These are phyloP conservation scores for Caradrina clavipalpis DNA, from an alignment of 2,888 invertebrate species.

Conservation along the genomic window DNA sequence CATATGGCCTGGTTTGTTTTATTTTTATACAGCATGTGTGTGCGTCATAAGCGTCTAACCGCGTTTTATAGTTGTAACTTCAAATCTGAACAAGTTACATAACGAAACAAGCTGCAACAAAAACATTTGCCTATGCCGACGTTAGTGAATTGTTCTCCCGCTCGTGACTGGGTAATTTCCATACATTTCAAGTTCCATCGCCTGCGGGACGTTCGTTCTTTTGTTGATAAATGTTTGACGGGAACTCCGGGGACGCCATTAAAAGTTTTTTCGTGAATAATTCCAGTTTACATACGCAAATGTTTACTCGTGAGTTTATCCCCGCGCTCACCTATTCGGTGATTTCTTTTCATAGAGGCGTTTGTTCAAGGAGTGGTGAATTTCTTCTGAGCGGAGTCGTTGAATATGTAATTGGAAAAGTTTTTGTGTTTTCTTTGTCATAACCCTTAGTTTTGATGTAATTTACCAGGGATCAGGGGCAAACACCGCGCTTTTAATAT, in stretches of 20 bases:
- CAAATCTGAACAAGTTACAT: slow-evolving; percentile 82
- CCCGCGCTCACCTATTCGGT: slow-evolving; percentile 89
- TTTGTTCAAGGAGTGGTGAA: slow-evolving; percentile 84
- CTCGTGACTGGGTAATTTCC: slow-evolving; percentile 91
- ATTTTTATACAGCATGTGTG: slow-evolving; percentile 41
- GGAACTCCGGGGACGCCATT: slow-evolving; percentile 91
- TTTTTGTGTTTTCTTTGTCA: slow-evolving; percentile 81
- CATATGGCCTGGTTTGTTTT: slow-evolving; percentile 39
- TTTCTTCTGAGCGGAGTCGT: slow-evolving; percentile 82
- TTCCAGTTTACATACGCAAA: slow-evolving; percentile 91
- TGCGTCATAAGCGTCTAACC: slow-evolving; percentile 64
- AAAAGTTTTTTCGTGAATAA: slow-evolving; percentile 91
- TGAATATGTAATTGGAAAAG: slow-evolving; percentile 89
- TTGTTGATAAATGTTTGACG: slow-evolving; percentile 91
- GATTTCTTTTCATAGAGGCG: slow-evolving; percentile 89
- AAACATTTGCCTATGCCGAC: slow-evolving; percentile 90
- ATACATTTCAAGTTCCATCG: slow-evolving; percentile 91
- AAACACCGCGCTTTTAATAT: slow-evolving; percentile 51
- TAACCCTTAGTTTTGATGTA: slow-evolving; percentile 73
- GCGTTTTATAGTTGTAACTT: slow-evolving; percentile 76
- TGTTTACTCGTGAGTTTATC: slow-evolving; percentile 90
- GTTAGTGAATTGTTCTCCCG: slow-evolving; percentile 91
- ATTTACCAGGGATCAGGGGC: slow-evolving; percentile 59
- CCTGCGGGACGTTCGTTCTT: slow-evolving; percentile 91
- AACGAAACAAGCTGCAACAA: slow-evolving; percentile 89